Conservation (phyloP, 1,140 invertebrate genomes). For the Caenorhabditis latens region DNA sequence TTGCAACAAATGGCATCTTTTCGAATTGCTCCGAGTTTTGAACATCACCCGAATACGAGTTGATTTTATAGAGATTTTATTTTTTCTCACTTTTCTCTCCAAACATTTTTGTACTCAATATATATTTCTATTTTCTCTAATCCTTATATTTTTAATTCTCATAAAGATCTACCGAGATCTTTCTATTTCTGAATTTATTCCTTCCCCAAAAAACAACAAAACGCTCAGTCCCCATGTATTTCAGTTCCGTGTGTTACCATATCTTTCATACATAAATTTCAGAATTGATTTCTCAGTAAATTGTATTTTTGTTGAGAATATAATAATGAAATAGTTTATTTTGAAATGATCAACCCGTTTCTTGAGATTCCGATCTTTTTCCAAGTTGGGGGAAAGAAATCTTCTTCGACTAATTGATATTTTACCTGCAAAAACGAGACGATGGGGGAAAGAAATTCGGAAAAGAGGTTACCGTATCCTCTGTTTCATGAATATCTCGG, state of each 20-base stretch:
- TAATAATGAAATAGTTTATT: conserved; percentile 39
- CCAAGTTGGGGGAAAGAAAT: conserved; percentile 56
- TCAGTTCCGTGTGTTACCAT: conserved; percentile 43
- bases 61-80: conserved; percentile 11
- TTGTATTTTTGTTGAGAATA: neutral
- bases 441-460: neutral
- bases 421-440: conserved; percentile 36
- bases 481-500: conserved; percentile 57
- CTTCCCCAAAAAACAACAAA: neutral
- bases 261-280: conserved; percentile 32
- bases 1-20: conserved; percentile 54
- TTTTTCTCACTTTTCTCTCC: conserved; percentile 1
- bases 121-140: neutral
- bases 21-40: conserved; percentile 49
- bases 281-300: neutral
- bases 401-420: conserved; percentile 47
- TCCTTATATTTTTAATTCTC: neutral
- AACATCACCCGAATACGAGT: conserved; percentile 48
- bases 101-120: neutral
- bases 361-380: conserved; percentile 23
- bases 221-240: conserved; percentile 43
- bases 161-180: neutral
- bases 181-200: neutral
- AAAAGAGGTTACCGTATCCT: conserved; percentile 24
- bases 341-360: conserved; percentile 33